Base-by-base conservation (phyloP, 2,888 invertebrate species). In the Plagiodera versicolora region DNA sequence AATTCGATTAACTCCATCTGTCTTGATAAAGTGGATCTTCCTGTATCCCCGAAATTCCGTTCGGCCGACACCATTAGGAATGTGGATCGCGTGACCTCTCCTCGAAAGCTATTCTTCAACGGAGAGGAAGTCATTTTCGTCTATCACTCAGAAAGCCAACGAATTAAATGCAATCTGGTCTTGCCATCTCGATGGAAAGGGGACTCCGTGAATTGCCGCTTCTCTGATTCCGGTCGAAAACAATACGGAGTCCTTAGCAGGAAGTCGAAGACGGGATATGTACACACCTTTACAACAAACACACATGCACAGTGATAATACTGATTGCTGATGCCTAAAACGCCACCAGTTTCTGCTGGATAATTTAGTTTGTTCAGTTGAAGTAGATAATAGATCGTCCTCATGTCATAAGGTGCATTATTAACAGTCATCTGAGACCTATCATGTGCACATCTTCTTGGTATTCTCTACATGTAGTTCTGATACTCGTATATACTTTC, bases 71-170 rank as follows among this genome's bases (percentile, higher is more conserved):
- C 55, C 46, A 56, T 58, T 58, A 35, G 35, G 4, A 44, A 58
- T 50, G 56, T 50, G 52, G 52, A 52, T 62, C 58, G 62, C 62
- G 62, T 62, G 62, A 62, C 58, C 58, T 55, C 50, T 35, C 18
- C 52, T 45, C 47, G 58, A 55, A 49, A 58, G 45, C 58, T 30
- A 49, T 62, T 58, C 58, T 62, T 51, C 55, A 52, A 56, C 60
- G 53, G 54, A 63, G 57, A 58, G 59, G 60, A 60, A 63, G 60
- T 60, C 63, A 57, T 63, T 63, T 63, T 63, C 63, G 60, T 56
- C 63, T 60, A 60, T 63, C 63, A 63, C 56, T 63, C 63, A 63
- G 58, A 59, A 60, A 63, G 56, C 60, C 60, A 60, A 60, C 63
- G 57, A 55, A 60, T 63, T 58, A 63, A 63, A 60, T 48, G 55